Conservation (phyloP, 2,888 invertebrate species). For the Athetis lepigone region DNA sequence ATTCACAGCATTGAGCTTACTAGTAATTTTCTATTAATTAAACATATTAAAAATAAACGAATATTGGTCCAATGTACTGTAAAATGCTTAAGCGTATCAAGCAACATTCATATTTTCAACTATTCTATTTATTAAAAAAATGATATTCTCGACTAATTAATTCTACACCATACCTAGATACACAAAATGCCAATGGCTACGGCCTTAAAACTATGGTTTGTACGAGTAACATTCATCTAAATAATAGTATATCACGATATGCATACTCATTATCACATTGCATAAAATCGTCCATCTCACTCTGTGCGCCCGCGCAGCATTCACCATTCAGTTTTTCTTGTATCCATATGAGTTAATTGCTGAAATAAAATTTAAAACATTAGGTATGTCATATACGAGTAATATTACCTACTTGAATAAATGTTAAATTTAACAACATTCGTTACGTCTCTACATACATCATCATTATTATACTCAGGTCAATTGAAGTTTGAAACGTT, state of each 20-base stretch:
- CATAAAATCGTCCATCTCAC: conserved; percentile 24
- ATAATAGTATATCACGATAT: conserved; percentile 62
- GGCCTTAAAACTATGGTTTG: conserved; percentile 46
- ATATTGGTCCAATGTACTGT: conserved; percentile 29
- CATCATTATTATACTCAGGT: too few relatives aligned
- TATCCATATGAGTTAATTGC: conserved; percentile 94
- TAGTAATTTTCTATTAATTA: neutral
- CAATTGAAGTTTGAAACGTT: neutral
- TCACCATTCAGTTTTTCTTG: conserved; percentile 86
- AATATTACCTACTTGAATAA: neutral
- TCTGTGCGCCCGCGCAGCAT: conserved; percentile 1
- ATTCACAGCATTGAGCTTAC: neutral
- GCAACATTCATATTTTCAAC: conserved; percentile 4
- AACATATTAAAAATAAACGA: neutral
- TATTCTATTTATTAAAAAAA: conserved; percentile 1
- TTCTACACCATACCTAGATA: conserved; percentile 21
- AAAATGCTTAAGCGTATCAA: conserved; percentile 18
- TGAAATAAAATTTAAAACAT: conserved; percentile 78
- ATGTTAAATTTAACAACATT: too few relatives aligned
- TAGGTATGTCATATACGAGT: neutral
- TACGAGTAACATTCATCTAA: conserved; percentile 50
- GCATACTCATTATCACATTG: conserved; percentile 63
- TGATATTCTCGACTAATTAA: conserved; percentile 12
- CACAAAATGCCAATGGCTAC: conserved; percentile 39
- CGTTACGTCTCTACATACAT: too few relatives aligned